Base-by-base conservation (phyloP, 2,888 invertebrate genomes). In the Fragum sueziense region DNA sequence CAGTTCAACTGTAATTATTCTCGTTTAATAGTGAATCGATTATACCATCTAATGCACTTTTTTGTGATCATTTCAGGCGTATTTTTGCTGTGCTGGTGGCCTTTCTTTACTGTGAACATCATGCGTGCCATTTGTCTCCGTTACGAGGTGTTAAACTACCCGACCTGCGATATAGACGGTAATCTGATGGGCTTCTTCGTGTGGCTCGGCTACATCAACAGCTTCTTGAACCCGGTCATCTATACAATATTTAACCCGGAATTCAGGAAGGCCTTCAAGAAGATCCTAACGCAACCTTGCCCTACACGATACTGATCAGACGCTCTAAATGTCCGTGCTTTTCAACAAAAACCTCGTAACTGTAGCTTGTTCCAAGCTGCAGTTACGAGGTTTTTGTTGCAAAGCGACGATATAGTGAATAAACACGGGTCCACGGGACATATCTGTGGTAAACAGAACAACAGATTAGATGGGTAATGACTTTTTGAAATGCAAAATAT, bases 41-140 rank as follows among this genome's bases (percentile, higher is more conserved):
- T n/a, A n/a, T n/a, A n/a, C n/a, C n/a, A n/a, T n/a, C n/a, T n/a
- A n/a, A n/a, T n/a, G n/a, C n/a, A n/a, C n/a, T n/a, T n/a, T n/a
- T n/a, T n/a, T n/a, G n/a, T 37, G 6, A 37, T 69, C 70, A 85
- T 94, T 95, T n/a, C 95, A 99, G 99, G 98, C 89, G 98, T 99
- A 2, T 99, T 99, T 94, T 95, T 99, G 57, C 96, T 98, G 91
- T 99, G 99, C 94, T 99, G 99, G 99, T 97, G 98, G 82, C 99
- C 99, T 51, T 99, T 99, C 95, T 99, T 99, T 95, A 97, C 98
- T 1, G 98, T 98, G 94, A 98, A 98, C 94, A 97, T 99, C 86
- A 95, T 98, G 94, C 98, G 98, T 92, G 99, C 99, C 14, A 96
- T 99, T 93, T 99, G 99, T 94, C 96, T 96, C 89, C 97, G 91